Evolutionary conservation across 2,113 vertebrate genomes (phyloP), one percentile per base, ranked within the genome.

Genomic region (Pycnonotus jocosus): DNA sequence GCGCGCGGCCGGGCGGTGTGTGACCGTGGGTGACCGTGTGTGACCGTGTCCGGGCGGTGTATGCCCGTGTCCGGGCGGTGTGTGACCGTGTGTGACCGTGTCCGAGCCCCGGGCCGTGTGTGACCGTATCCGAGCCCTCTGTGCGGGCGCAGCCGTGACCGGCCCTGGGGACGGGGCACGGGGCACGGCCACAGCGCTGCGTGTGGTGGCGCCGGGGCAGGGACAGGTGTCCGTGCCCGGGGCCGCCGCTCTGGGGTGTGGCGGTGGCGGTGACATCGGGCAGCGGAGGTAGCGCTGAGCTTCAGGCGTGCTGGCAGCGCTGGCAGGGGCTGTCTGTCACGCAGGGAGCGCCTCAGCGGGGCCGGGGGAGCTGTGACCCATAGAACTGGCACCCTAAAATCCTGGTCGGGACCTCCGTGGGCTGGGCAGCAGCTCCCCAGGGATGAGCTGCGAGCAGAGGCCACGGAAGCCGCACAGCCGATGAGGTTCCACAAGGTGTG

Each of bases 401-500:
- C 17, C 5, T 3, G 3, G 35, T 2, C 1, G 15, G 24, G 18
- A 8, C 10, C 35, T 12, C 58, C 6, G 0, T 0, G 53, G 27
- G 51, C 69, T 16, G 38, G 13, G 17, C 15, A 10, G 31, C 50
- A 8, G 54, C 56, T 48, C 16, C 48, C 24, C 19, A 3, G 45
- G 8, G 68, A 3, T 4, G 50, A 25, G 31, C 82, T 13, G 66
- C 33, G 1, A 6, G 56, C 20, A 3, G 42, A 13, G 60, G 45
- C 35, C 33, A 1, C 12, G 6, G 2, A 8, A 44, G 20, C 40
- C 28, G 65, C 7, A 0, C 4, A 10, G 48, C 42, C 4, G 31
- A 1, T 2, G 2, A 0, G 33, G 48, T 33, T 38, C 23, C 4
- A 0, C 3, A 0, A 20, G 40, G 7, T 7, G 35, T 1, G 27